Evolutionary conservation across 1,140 invertebrate genomes (phyloP).

Genomic region (Mya arenaria): DNA sequence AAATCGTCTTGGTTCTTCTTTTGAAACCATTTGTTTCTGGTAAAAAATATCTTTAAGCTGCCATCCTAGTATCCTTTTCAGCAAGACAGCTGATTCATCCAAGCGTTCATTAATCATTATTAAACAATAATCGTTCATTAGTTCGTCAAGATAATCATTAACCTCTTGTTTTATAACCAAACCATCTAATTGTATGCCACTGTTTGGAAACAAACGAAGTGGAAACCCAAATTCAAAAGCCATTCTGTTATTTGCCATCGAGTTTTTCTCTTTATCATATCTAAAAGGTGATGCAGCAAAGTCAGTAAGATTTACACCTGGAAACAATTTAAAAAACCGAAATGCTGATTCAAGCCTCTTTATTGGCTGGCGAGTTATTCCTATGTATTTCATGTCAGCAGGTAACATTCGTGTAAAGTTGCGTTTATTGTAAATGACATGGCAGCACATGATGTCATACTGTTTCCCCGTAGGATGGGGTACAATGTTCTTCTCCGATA

Average conservation of each 20-base stretch:
- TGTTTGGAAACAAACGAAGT: conserved; percentile 7
- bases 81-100: conserved; percentile 82
- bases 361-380: conserved; percentile 60
- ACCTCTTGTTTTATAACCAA: background rate
- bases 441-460: conserved; percentile 63
- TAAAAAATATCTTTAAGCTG: conserved; percentile 78
- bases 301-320: background rate
- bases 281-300: conserved; percentile 21
- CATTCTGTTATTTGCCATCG: conserved; percentile 62
- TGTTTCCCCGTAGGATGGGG: conserved; percentile 1
- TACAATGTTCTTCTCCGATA: conserved; percentile 7
- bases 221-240: conserved; percentile 63
- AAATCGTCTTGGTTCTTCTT: background rate
- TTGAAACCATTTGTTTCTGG: conserved; percentile 14
- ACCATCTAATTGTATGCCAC: conserved; percentile 15
- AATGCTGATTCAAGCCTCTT: conserved; percentile 58
- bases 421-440: conserved; percentile 56
- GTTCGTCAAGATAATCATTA: background rate
- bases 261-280: conserved; percentile 34
- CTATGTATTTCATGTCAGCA: conserved; percentile 56
- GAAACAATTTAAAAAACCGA: conserved; percentile 50
- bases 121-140: conserved; percentile 77
- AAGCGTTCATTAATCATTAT: conserved; percentile 83
- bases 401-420: conserved; percentile 52
- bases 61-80: conserved; percentile 82